Base-by-base conservation (phyloP, 2,113 vertebrate genomes). In the Romanogobio albipinnatus region DNA sequence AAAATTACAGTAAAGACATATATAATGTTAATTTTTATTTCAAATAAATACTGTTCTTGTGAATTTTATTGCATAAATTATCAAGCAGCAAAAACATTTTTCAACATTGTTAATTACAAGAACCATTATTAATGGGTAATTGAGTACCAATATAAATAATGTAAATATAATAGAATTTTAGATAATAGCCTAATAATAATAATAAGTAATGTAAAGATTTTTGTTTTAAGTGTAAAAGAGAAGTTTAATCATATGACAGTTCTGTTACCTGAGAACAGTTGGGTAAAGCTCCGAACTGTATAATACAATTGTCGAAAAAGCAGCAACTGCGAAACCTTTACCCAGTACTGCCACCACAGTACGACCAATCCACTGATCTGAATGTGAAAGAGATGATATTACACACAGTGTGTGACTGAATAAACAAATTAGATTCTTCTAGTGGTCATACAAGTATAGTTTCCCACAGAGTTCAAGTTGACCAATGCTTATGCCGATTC, bases 211-310 rank as follows among this genome's bases (percentile, higher is more conserved):
- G 14, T 49, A 49, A 51, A 17, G 15, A 53, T 19, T 53, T 53
- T 47, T 3, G 9, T 47, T 47, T 53, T 2, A 53, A 7, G 17
- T 56, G 51, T 56, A 56, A 56, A 53, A 49, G 3, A 14, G 3
- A 51, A 0, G 1, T 51, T 51, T 15, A 15, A 51, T 29, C 10
- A 15, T 33, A 29, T n/a, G 4, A 9, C 15, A 22, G 13, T 17
- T 70, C 13, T 49, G 86, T 85, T 90, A 96, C 95, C 95, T 95
- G 85, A 96, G 90, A 5, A 96, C 90, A 0, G 96, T 96, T 13
- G 96, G 96, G 76, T 94, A 96, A 82, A 96, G 89, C 88, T 96
- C 96, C 0, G 95, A 94, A 14, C 95, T 94, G 87, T 93, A 95
- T 82, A 96, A 82, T 87, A 84, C 92, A 45, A 92, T 89, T 0